Conservation (phyloP, 2,797 vertebrate genomes). For the Nyctalus aviator region DNA sequence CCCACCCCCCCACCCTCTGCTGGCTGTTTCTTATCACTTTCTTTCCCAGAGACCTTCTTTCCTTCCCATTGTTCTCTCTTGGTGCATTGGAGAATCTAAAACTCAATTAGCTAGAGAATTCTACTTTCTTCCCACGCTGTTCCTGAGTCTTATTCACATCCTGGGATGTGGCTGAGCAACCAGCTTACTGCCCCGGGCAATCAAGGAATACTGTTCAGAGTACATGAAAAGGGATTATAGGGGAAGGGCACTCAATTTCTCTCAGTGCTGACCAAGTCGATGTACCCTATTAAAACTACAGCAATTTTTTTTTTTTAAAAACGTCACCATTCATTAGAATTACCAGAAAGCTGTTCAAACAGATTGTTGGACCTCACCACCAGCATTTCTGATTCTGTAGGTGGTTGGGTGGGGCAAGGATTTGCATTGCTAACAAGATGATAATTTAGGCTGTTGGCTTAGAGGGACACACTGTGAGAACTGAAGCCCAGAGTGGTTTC, state of each 20-base stretch:
- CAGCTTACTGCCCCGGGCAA: neutral
- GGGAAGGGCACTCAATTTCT: rapidly evolving
- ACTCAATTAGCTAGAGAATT: neutral
- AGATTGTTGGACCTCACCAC: neutral
- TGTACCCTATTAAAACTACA: too few species aligned
- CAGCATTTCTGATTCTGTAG: neutral
- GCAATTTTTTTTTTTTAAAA: neutral
- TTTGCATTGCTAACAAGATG: neutral
- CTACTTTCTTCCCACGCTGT: neutral
- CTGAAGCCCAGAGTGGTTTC: neutral
- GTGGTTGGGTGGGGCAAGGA: neutral
- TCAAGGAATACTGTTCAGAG: neutral
- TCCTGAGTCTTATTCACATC: neutral
- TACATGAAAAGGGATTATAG: too few species aligned
- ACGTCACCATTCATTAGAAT: neutral
- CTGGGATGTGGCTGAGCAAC: neutral
- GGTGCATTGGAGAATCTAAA: neutral
- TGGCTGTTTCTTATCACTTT: rapidly evolving
- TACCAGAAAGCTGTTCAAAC: neutral
- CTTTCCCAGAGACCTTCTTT: neutral
- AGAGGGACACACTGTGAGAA: neutral
- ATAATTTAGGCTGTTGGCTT: neutral
- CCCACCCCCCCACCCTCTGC: rapidly evolving
- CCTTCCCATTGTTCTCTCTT: neutral
- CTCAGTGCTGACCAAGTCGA: neutral